Percentiles rank a stretch among this genome's conserved stretches.
Conservation (phyloP, 92 coral and sea anemone species). For the Paramuricea clavata region DNA sequence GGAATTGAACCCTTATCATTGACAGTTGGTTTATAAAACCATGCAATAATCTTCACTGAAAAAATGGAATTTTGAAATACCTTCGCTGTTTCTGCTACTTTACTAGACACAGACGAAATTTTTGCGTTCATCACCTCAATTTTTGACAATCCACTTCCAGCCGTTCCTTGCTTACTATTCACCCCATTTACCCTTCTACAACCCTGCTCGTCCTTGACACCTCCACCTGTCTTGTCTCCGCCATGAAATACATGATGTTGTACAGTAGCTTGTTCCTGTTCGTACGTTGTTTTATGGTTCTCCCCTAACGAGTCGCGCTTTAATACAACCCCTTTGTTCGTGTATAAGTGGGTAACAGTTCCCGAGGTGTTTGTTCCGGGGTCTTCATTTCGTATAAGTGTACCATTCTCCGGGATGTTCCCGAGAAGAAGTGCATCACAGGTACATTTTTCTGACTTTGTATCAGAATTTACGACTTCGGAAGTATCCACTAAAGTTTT, state of each 20-base stretch:
- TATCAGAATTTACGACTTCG: neutral
- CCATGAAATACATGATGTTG: slow-evolving; percentile 35
- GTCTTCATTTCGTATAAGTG: neutral
- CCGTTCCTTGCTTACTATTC: neutral
- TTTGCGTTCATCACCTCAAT: slow-evolving; percentile 4
- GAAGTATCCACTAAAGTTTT: neutral
- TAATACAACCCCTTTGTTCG: slow-evolving; percentile 28
- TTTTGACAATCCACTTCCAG: neutral
- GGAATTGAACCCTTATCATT: no score
- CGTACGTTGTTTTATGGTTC: neutral
- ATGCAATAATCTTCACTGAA: no score
- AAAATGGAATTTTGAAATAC: no score
- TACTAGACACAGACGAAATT: neutral
- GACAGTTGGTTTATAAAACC: no score
- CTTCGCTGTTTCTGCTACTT: neutral
- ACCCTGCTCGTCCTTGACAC: slow-evolving; percentile 1
- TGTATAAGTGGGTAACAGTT: slow-evolving; percentile 31
- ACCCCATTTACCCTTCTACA: neutral
- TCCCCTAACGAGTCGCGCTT: neutral
- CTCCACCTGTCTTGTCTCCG: neutral
- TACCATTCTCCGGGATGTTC: neutral
- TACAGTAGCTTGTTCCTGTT: neutral
- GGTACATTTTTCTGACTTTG: neutral
- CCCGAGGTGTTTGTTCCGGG: neutral
- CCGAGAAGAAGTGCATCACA: neutral